These are phyloP conservation scores for Sinocyclocheilus maitianheensis DNA, from an alignment of 2,113 vertebrate genomes.

Conservation along the genomic window DNA sequence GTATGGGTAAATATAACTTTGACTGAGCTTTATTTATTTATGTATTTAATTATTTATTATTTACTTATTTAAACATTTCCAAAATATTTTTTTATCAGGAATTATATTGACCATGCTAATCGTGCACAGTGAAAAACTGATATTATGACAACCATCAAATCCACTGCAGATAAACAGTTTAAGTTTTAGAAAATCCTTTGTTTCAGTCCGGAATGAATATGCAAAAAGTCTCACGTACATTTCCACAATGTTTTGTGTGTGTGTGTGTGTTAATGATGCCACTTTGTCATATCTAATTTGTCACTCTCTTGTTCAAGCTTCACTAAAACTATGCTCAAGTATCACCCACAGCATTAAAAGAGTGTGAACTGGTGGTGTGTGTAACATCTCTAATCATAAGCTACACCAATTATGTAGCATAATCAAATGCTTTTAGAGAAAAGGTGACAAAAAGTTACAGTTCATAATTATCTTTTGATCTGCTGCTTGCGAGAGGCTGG, in stretches of 20 bases:
- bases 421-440: conserved; percentile 17
- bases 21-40: not conserved
- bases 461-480: conserved; percentile 7
- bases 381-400: conserved; percentile 5
- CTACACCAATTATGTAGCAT: not conserved
- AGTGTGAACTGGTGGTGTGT: not conserved
- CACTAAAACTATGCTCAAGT: not conserved
- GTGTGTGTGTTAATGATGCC: not conserved
- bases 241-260: not conserved
- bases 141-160: not conserved
- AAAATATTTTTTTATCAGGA: not conserved
- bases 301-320: not conserved
- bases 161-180: too few species aligned
- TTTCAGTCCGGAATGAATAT: not conserved
- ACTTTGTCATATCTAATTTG: conserved; percentile 6
- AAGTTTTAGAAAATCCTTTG: too few species aligned
- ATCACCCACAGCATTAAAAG: not conserved
- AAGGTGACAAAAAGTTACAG: not conserved
- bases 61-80: too few species aligned
- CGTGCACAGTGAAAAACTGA: not conserved
- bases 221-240: not conserved
- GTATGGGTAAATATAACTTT: not conserved
- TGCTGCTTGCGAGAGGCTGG: not conserved
- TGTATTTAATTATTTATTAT: not conserved
- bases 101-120: not conserved